These are phyloP conservation scores for Nyleta sp. DNA, from an alignment of 2,888 invertebrate genomes.

Conservation along the genomic window DNA sequence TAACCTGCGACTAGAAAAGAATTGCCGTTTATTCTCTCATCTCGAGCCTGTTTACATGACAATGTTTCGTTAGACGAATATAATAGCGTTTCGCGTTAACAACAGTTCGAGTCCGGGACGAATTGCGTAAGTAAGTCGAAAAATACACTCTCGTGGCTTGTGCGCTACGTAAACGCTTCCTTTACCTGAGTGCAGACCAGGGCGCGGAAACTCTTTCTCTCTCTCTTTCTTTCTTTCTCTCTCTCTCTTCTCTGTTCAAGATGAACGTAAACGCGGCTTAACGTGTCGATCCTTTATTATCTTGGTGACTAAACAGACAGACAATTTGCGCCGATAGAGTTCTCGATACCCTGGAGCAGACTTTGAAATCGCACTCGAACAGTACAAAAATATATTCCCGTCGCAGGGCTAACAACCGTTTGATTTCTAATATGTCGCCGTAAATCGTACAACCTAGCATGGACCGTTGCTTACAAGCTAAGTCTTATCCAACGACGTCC, in stretches of 20 bases:
- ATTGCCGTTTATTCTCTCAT: slow-evolving; percentile 49
- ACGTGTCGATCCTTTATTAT: no score
- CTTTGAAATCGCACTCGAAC: slow-evolving; percentile 18
- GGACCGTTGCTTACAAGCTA: slow-evolving; percentile 13
- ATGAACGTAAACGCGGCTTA: no score
- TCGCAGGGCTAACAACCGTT: slow-evolving; percentile 12
- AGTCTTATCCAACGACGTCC: slow-evolving; percentile 10
- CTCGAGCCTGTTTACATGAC: slow-evolving; percentile 48
- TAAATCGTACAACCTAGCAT: not conserved
- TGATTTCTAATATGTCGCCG: no score
- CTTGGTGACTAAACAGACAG: no score
- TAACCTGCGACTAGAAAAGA: slow-evolving; percentile 52
- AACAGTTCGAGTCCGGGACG: not conserved
- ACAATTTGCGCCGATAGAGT: no score
- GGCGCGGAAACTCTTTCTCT: not conserved
- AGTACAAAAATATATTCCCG: slow-evolving; percentile 37
- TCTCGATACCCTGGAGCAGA: no score
- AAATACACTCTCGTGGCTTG: slow-evolving; percentile 32
- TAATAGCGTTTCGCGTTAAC: not conserved
- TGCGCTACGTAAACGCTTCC: not conserved
- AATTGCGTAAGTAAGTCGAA: not conserved
- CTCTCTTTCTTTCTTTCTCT: not conserved
- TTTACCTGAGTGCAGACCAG: no score
- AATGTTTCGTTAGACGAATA: slow-evolving; percentile 2
- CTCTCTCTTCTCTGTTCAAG: no score